A percentile compares a stretch with the other conserved stretches of the same genome.
Conservation (phyloP, 2,888 invertebrate genomes). For the Lissonota sp. region DNA sequence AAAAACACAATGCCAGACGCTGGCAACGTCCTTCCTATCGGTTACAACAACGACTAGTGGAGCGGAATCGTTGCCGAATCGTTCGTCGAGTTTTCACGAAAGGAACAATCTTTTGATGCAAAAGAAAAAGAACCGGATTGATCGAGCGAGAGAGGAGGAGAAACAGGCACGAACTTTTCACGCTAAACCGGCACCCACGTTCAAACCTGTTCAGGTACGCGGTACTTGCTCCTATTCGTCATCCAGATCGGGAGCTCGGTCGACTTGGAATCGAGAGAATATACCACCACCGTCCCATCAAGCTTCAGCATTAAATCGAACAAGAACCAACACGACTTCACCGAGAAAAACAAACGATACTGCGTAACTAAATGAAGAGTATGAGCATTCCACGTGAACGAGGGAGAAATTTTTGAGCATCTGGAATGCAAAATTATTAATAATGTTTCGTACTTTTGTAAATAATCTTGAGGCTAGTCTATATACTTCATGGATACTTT, state of each 20-base stretch:
- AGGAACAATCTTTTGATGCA: conserved; percentile 85
- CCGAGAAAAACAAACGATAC: too few species aligned
- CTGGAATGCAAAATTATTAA: too few species aligned
- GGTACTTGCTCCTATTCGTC: conserved; percentile 48
- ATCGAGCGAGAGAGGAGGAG: conserved; percentile 86
- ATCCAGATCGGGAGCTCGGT: background rate
- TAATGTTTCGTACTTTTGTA: too few species aligned
- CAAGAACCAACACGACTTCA: background rate
- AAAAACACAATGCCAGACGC: conserved; percentile 70
- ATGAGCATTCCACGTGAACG: too few species aligned
- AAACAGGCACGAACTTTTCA: conserved; percentile 88
- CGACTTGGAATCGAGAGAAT: background rate
- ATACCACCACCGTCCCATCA: background rate
- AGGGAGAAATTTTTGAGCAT: too few species aligned
- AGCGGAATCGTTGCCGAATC: background rate
- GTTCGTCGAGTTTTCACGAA: conserved; percentile 86
- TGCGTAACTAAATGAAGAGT: too few species aligned
- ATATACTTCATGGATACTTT: too few species aligned
- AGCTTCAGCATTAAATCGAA: background rate
- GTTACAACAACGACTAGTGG: conserved; percentile 84
- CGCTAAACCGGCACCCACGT: conserved; percentile 88
- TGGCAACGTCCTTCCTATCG: conserved; percentile 86
- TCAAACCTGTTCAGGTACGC: conserved; percentile 83
- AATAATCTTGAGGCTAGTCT: too few species aligned
- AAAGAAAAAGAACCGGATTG: conserved; percentile 87